Conservation (phyloP, 2,888 invertebrate genomes). For the Pristionchus japonicus region DNA sequence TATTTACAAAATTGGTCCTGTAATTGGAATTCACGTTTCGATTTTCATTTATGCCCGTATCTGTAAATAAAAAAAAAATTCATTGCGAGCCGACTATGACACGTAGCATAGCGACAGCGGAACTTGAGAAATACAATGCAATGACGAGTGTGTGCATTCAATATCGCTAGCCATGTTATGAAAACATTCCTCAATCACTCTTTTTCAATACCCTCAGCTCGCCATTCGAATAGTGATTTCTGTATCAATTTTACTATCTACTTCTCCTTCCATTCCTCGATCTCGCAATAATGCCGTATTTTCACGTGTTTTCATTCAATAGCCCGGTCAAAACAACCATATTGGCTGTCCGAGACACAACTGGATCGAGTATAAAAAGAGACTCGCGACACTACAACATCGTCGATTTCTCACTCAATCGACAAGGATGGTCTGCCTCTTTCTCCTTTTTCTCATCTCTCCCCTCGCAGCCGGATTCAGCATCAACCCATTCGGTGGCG, state of each 20-base stretch:
- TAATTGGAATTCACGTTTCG: too few species aligned
- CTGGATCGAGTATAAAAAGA: not conserved
- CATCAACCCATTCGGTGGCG: too few species aligned
- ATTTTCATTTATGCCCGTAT: too few species aligned
- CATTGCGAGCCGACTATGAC: too few species aligned
- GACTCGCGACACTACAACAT: not conserved
- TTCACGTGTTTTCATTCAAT: not conserved
- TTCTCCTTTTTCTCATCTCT: not conserved
- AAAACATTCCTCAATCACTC: not conserved
- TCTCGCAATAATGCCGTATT: not conserved
- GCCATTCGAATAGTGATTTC: not conserved
- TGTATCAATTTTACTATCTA: too few species aligned
- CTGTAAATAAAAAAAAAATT: too few species aligned
- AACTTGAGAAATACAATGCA: too few species aligned
- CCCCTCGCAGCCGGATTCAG: not conserved
- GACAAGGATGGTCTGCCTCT: not conserved
- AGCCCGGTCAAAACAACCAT: not conserved
- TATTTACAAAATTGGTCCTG: too few species aligned
- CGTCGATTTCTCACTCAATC: not conserved
- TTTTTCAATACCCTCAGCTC: not conserved
- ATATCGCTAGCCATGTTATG: not conserved
- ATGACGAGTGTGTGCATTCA: not conserved
- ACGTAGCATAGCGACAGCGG: too few species aligned
- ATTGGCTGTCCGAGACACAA: not conserved
- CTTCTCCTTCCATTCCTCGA: too few species aligned